Percentiles rank a stretch among this genome's conserved stretches.
Evolutionary conservation across 1,140 invertebrate species (phyloP).

Genomic region (Choristoneura fumiferana): DNA sequence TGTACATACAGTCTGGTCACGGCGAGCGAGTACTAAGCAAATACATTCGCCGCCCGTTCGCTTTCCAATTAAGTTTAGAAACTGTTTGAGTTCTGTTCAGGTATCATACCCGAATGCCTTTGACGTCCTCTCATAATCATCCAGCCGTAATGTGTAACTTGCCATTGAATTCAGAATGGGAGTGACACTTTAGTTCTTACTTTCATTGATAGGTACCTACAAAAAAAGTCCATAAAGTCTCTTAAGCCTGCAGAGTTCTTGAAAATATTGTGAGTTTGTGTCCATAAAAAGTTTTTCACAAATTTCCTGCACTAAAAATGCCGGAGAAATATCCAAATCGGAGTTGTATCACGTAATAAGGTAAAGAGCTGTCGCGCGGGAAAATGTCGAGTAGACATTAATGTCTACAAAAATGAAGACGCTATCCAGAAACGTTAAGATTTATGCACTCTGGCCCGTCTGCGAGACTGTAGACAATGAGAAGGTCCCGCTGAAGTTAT

Average conservation of each 20-base stretch:
- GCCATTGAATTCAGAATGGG: slow-evolving; percentile 21
- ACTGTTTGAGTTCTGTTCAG: slow-evolving; percentile 51
- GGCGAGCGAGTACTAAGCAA: slow-evolving; percentile 51
- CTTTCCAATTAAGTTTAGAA: slow-evolving; percentile 62
- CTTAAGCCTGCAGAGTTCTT: background rate
- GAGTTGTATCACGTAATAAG: slow-evolving; percentile 22
- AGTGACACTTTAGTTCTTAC: background rate
- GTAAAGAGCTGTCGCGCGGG: slow-evolving; percentile 10
- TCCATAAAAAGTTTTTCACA: background rate
- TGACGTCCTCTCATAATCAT: slow-evolving; percentile 56
- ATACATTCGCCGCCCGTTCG: slow-evolving; percentile 52
- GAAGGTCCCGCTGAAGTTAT: slow-evolving; percentile 63
- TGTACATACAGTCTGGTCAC: slow-evolving; percentile 55
- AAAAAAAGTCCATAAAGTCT: background rate
- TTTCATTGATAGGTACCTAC: background rate
- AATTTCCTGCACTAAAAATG: background rate
- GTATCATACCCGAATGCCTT: slow-evolving; percentile 57
- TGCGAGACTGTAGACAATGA: slow-evolving; percentile 50
- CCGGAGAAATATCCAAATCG: background rate
- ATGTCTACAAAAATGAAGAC: slow-evolving; percentile 45
- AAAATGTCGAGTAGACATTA: slow-evolving; percentile 23
- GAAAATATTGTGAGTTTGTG: background rate
- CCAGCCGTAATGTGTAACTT: slow-evolving; percentile 39
- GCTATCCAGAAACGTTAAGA: slow-evolving; percentile 35
- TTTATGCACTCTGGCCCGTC: slow-evolving; percentile 53